Conservation (phyloP, 2,797 vertebrate species). For the Cirrhinus mrigala region DNA sequence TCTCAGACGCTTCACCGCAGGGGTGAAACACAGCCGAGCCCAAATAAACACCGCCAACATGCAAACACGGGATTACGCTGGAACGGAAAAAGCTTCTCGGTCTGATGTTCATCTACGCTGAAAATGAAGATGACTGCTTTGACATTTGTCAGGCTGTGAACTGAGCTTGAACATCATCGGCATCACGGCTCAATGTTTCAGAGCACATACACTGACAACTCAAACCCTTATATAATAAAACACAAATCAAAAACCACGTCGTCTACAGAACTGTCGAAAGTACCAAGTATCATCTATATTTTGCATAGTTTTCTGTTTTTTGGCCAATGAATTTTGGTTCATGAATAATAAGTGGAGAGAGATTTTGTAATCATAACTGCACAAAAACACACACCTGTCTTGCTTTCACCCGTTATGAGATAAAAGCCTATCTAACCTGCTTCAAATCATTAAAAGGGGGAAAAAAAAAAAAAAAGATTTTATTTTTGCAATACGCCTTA, state of each 20-base stretch:
- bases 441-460: not conserved
- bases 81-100: not conserved
- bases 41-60: constrained; percentile 6
- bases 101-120: not conserved
- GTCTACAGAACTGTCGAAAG: not conserved
- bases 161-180: not conserved
- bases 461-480: not conserved
- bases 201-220: not conserved
- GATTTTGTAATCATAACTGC: too few relatives aligned
- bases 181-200: not conserved
- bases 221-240: not conserved
- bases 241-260: not conserved
- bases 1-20: not conserved
- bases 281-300: too few relatives aligned
- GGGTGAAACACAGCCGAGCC: not conserved
- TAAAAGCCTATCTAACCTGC: not conserved
- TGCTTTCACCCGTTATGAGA: too few relatives aligned
- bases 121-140: not conserved
- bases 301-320: too few relatives aligned
- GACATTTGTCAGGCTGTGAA: not conserved
- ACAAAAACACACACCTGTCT: too few relatives aligned
- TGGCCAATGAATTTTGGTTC: too few relatives aligned
- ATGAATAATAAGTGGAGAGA: too few relatives aligned
- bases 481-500: not conserved
- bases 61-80: not conserved